Conservation (phyloP, 2,113 vertebrate species). For the Spermophilus dauricus region DNA sequence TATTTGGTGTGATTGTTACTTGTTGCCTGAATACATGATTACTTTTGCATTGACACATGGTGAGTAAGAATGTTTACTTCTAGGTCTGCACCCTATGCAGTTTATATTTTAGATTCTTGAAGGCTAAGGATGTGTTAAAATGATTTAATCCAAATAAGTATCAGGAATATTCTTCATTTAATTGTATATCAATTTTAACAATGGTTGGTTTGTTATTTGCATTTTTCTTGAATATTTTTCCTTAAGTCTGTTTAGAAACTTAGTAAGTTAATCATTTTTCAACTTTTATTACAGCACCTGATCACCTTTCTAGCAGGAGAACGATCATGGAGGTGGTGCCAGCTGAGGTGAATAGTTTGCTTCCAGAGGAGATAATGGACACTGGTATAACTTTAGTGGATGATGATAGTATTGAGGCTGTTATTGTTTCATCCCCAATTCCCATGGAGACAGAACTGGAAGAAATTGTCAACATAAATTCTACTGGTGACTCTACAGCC, state of each 20-base stretch:
- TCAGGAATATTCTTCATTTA: constrained; percentile 11
- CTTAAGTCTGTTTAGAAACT: constrained; percentile 24
- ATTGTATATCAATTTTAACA: neutral
- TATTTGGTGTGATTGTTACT: constrained; percentile 41
- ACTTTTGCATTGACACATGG: neutral
- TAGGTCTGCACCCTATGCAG: neutral
- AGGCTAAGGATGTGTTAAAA: constrained; percentile 25
- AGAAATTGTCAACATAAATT: constrained; percentile 90
- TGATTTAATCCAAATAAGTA: neutral
- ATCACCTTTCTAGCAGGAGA: constrained; percentile 80
- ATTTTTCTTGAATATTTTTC: constrained; percentile 55
- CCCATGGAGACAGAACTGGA: constrained; percentile 92
- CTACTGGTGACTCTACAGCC: constrained; percentile 81
- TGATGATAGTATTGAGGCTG: constrained; percentile 92
- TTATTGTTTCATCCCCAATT: constrained; percentile 90
- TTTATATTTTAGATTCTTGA: constrained; percentile 33
- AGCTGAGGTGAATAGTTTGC: constrained; percentile 97
- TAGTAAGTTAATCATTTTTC: constrained; percentile 67
- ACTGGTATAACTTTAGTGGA: constrained; percentile 94
- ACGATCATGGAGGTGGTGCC: constrained; percentile 97
- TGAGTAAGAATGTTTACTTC: constrained; percentile 11
- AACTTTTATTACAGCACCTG: constrained; percentile 85
- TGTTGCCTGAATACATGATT: constrained; percentile 2
- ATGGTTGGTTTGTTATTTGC: constrained; percentile 53
- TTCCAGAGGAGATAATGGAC: constrained; percentile 99